Conservation (phyloP, 2,797 vertebrate species). For the Takifugu ocellatus region DNA sequence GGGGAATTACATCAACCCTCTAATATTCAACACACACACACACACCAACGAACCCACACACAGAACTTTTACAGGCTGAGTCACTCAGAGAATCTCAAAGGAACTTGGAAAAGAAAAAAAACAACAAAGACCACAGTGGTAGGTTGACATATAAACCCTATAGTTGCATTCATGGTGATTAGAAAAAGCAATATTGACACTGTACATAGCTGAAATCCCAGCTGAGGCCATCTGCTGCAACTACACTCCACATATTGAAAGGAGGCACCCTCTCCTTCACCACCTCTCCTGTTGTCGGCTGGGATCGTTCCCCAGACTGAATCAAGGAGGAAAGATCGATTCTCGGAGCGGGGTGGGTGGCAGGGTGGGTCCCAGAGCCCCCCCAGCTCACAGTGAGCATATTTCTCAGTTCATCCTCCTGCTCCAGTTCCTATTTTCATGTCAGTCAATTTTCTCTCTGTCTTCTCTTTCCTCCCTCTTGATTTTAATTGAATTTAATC, state of each 20-base stretch:
- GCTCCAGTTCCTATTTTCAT: not conserved
- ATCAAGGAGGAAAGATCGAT: not conserved
- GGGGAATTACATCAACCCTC: conserved; percentile 9
- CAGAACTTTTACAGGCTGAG: not conserved
- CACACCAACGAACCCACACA: not conserved
- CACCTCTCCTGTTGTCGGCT: not conserved
- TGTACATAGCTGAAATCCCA: too few species aligned
- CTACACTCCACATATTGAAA: not conserved
- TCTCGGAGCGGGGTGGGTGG: not conserved
- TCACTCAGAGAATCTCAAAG: too few species aligned
- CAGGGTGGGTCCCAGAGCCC: not conserved
- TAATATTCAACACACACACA: conserved; percentile 19
- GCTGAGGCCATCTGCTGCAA: too few species aligned
- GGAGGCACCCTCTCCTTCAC: not conserved
- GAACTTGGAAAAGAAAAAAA: too few species aligned
- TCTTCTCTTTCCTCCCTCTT: not conserved
- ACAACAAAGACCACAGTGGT: too few species aligned
- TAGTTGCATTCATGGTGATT: too few species aligned
- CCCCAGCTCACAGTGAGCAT: not conserved
- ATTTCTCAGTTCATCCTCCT: conserved; percentile 1
- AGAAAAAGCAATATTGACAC: too few species aligned
- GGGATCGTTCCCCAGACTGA: not conserved
- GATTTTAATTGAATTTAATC: conserved; percentile 8
- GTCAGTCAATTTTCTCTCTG: not conserved
- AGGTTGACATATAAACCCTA: too few species aligned